Evolutionary conservation across 2,888 invertebrate species (phyloP).

Genomic region (Heteromyza rotundicornis): DNA sequence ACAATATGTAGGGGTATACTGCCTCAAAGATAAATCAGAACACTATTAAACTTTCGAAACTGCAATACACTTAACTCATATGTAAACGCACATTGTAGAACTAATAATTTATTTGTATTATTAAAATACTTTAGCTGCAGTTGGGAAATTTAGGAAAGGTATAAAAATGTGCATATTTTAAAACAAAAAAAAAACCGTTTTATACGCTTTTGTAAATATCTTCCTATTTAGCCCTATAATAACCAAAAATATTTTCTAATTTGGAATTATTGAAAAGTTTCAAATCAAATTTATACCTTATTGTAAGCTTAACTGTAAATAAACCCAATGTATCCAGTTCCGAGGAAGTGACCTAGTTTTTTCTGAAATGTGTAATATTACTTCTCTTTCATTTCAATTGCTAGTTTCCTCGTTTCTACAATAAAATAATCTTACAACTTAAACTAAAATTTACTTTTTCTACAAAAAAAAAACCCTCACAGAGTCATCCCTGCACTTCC

Average conservation of each 20-base stretch:
- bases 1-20: too few species aligned
- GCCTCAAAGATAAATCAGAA: too few species aligned
- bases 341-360: too few species aligned
- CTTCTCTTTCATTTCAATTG: neutral
- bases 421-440: neutral
- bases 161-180: conserved; percentile 31
- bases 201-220: neutral
- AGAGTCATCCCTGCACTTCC: conserved; percentile 71
- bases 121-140: conserved; percentile 49
- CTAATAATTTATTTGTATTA: neutral
- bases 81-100: too few species aligned
- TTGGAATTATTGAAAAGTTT: neutral
- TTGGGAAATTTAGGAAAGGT: conserved; percentile 60
- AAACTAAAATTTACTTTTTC: neutral
- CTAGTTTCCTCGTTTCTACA: too few species aligned
- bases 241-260: neutral
- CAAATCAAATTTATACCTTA: neutral
- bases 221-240: neutral
- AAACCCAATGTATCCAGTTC: neutral
- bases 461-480: neutral
- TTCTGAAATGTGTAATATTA: neutral
- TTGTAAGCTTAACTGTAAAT: neutral
- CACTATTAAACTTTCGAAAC: too few species aligned
- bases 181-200: neutral
- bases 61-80: too few species aligned